These are phyloP conservation scores for Ditylenchus weischeri DNA, from an alignment of 2,888 invertebrate species.

Conservation along the genomic window DNA sequence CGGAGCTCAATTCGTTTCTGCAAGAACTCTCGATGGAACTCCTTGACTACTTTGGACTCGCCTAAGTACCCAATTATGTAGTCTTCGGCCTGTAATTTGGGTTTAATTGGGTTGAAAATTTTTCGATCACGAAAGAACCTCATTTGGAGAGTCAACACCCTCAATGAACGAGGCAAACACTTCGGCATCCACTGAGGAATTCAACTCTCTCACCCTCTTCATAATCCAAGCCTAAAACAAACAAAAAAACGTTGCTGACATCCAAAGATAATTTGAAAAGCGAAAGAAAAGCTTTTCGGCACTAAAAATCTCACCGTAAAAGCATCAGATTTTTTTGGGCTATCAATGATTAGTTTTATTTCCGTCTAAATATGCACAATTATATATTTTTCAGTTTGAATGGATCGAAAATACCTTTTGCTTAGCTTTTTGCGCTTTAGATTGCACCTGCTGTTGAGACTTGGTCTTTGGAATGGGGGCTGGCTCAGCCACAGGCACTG, in stretches of 20 bases:
- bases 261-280: neutral
- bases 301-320: neutral
- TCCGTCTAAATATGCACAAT: neutral
- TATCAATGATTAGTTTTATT: slow-evolving; percentile 14
- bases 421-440: slow-evolving; percentile 14
- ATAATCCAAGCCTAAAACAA: slow-evolving; percentile 33
- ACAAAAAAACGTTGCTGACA: too few species aligned
- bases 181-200: slow-evolving; percentile 41
- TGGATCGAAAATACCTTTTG: neutral
- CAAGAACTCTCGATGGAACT: slow-evolving; percentile 54
- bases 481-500: slow-evolving; percentile 15
- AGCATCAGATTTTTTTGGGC: slow-evolving; percentile 13
- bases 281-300: neutral
- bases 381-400: neutral
- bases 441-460: slow-evolving; percentile 12
- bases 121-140: slow-evolving; percentile 32
- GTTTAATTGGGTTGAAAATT: neutral
- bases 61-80: slow-evolving; percentile 53
- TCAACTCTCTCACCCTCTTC: slow-evolving; percentile 39
- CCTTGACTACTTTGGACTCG: slow-evolving; percentile 47
- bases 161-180: slow-evolving; percentile 40
- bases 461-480: slow-evolving; percentile 23
- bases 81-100: slow-evolving; percentile 47
- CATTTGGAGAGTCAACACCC: slow-evolving; percentile 46
- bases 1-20: slow-evolving; percentile 49